Evolutionary conservation across 2,797 vertebrate species (phyloP).

Genomic region (Argyrosomus regius): DNA sequence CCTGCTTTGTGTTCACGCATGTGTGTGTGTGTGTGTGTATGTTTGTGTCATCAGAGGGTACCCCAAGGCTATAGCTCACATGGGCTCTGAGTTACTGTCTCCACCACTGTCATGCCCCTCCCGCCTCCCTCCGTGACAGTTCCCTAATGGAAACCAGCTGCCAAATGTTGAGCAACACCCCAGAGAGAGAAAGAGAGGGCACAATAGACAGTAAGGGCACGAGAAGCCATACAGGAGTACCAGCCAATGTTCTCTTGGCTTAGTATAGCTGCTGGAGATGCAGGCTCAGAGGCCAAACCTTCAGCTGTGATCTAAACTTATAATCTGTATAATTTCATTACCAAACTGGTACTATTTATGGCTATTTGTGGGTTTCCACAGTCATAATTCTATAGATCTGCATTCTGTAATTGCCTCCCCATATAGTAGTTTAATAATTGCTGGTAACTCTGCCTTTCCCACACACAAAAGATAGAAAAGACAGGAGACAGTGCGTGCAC

Average conservation of each 20-base stretch:
- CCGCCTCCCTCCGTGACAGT: constrained; percentile 51
- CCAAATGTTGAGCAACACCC: constrained; percentile 64
- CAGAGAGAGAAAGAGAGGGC: constrained; percentile 36
- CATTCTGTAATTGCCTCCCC: not conserved
- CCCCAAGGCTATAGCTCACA: constrained; percentile 36
- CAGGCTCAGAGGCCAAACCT: not conserved
- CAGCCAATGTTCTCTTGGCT: constrained; percentile 4
- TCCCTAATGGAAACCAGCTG: constrained; percentile 78
- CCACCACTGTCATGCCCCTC: constrained; percentile 57
- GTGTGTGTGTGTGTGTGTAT: constrained; percentile 42
- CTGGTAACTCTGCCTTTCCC: not conserved
- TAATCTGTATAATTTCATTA: not conserved
- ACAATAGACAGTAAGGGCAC: constrained; percentile 49
- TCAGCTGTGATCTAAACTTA: not conserved
- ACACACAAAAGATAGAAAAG: not conserved
- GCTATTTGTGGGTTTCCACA: not conserved
- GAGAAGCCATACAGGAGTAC: constrained; percentile 26
- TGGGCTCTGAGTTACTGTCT: constrained; percentile 57
- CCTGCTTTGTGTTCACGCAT: constrained; percentile 27
- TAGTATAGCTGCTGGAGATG: not conserved
- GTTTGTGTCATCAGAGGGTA: constrained; percentile 51
- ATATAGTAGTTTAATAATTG: not conserved
- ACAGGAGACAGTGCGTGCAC: not conserved
- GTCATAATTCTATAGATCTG: not conserved
- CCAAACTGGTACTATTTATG: not conserved